These are phyloP conservation scores for Heliconius hortense DNA, from an alignment of 2,888 invertebrate species.

Conservation along the genomic window DNA sequence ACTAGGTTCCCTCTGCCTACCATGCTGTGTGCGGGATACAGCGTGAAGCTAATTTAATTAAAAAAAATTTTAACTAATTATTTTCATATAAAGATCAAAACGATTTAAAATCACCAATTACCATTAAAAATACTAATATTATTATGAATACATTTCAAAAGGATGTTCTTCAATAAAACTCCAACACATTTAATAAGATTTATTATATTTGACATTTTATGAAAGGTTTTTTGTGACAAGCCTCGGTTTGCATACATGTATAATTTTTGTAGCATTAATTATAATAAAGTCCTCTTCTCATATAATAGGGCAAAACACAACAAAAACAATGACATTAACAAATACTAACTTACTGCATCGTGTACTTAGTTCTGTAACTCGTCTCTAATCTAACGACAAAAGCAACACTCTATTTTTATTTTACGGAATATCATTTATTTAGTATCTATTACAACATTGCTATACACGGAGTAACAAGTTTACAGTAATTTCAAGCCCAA, in stretches of 20 bases:
- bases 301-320: slow-evolving; percentile 78
- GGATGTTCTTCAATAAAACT: slow-evolving; percentile 20
- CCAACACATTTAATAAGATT: slow-evolving; percentile 63
- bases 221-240: slow-evolving; percentile 79
- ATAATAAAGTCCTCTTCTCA: slow-evolving; percentile 72
- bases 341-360: slow-evolving; percentile 67
- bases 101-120: too few species aligned
- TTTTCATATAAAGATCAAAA: too few species aligned
- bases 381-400: slow-evolving; percentile 78
- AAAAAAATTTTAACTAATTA: too few species aligned
- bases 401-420: slow-evolving; percentile 54
- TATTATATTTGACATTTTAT: slow-evolving; percentile 81
- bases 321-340: slow-evolving; percentile 77
- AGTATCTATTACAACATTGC: slow-evolving; percentile 21
- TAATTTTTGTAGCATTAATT: slow-evolving; percentile 75
- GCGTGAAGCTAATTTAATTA: too few species aligned
- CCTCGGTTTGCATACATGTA: slow-evolving; percentile 78
- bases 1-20: too few species aligned
- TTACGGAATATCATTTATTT: slow-evolving; percentile 51
- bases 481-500: slow-evolving; percentile 45
- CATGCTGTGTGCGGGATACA: too few species aligned
- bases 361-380: slow-evolving; percentile 66
- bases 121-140: too few species aligned
- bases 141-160: neutral
- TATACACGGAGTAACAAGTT: slow-evolving; percentile 53